Evolutionary conservation across 2,888 invertebrate genomes (phyloP), one percentile per base, ranked within the genome.

Genomic region (Cephus nigrinus): DNA sequence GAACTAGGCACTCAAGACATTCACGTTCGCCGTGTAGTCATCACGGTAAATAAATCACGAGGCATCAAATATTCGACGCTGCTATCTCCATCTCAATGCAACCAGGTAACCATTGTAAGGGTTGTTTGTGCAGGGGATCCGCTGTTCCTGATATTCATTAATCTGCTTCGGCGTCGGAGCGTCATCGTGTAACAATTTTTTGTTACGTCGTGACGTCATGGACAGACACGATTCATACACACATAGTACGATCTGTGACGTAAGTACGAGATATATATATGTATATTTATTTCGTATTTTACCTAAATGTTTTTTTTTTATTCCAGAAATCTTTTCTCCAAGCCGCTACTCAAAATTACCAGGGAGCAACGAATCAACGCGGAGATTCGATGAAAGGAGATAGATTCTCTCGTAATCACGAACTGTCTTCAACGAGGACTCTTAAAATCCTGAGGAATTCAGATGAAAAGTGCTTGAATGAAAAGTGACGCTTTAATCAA

Each of bases 41-140:
- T 71, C 71, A 9, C 31, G 71, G 32, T 71, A 71, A 71, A 71
- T 71, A 71, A 71, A 71, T 71, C 71, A 71, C 71, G 71, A 15
- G 31, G 71, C 71, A 23, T 71, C 31, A 31, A 71, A 71, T 23
- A 33, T 55, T 71, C 32, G 31, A 33, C 71, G 71, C 12, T 71
- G 71, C 32, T 31, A 71, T 71, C 71, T 71, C 31, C 71, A 71
- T 71, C 15, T 71, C 4, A 71, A 71, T 71, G 71, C 32, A 33
- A 23, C 32, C 71, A 71, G 71, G 71, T 71, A 32, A 31, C 31
- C 31, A 33, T 23, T 32, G 1, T 71, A 71, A 31, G 71, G 32
- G 71, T 33, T 71, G 30, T 71, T 71, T 31, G 71, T 31, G 32
- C 71, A 71, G 4, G 71, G 71, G 71, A 33, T 71, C 4, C 15